Base-by-base conservation (phyloP, 2,888 invertebrate species). In the Fissipunctia ypsillon region DNA sequence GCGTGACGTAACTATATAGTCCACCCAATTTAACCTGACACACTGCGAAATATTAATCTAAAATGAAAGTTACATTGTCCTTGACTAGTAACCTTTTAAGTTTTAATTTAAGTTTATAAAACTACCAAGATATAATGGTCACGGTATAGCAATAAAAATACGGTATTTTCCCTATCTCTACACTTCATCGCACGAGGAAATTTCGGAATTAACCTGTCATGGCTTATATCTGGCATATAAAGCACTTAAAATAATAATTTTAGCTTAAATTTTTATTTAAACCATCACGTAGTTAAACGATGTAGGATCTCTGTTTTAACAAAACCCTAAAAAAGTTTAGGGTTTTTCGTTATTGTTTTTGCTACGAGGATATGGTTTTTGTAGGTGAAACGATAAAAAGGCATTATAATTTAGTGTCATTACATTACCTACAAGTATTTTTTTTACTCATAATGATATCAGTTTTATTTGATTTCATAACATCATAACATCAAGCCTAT, bases 131-230 rank as follows among this genome's bases (percentile, higher is more conserved):
- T 66, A 63, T 45, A 74, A 60, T 61, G 48, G 76, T 45, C 56
- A 38, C 50, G 35, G n/a, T 57, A 48, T 12, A 35, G 56, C 31
- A 74, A 73, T 81, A 78, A 84, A 76, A 69, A 64, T 57, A 60
- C n/a, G 65, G 38, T 50, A 72, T 69, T 63, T 56, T 60, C 28
- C 52, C 54, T 76, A 74, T 82, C 74, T 69, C 14, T 9, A n/a
- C 56, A 28, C 48, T 52, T 31, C 50, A 84, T 84, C 74, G 38
- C 25, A 59, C 5, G 45, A 43, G 48, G 63, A 68, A 67, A 60
- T 70, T 75, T 69, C 35, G 38, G 52, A 84, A 84, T 79, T 74
- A 85, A 74, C 69, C 66, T 64, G 70, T 73, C 68, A 69, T 43
- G 25, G 57, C 38, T 14, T 2, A n/a, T 48, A 43, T 56, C 48